Evolutionary conservation across 2,113 vertebrate species (phyloP).

Genomic region (Gallinago paraguaiae): DNA sequence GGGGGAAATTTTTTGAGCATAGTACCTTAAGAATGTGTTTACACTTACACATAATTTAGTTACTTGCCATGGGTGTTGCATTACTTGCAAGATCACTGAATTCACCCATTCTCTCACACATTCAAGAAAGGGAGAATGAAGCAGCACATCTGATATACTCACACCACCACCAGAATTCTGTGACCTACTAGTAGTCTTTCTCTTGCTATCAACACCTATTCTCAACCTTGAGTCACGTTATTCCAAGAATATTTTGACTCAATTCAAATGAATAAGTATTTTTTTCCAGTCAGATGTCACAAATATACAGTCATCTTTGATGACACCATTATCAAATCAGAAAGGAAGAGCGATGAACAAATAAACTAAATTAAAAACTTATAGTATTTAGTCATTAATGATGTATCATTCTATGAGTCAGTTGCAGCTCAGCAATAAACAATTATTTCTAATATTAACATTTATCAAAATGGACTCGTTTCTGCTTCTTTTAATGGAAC

Average conservation of each 20-base stretch:
- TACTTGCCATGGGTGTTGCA: neutral
- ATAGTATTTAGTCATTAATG: neutral
- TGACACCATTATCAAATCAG: neutral
- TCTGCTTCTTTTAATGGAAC: neutral
- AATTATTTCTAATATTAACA: neutral
- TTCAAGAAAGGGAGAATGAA: neutral
- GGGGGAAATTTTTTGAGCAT: neutral
- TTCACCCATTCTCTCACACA: neutral
- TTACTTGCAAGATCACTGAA: neutral
- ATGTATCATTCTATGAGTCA: neutral
- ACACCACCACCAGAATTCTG: neutral
- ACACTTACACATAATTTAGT: neutral
- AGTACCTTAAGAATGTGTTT: neutral
- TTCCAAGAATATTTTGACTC: neutral
- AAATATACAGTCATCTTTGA: neutral
- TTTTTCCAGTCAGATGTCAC: neutral
- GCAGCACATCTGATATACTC: neutral
- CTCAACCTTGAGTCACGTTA: neutral
- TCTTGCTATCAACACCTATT: neutral
- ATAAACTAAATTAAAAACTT: neutral
- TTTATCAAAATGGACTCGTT: neutral
- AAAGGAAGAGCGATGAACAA: neutral
- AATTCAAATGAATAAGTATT: neutral
- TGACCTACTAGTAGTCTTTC: neutral
- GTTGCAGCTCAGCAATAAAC: neutral